phyloP scores from a whole-genome alignment of 1,140 invertebrate species.

The Metaphire vulgaris region DNA sequence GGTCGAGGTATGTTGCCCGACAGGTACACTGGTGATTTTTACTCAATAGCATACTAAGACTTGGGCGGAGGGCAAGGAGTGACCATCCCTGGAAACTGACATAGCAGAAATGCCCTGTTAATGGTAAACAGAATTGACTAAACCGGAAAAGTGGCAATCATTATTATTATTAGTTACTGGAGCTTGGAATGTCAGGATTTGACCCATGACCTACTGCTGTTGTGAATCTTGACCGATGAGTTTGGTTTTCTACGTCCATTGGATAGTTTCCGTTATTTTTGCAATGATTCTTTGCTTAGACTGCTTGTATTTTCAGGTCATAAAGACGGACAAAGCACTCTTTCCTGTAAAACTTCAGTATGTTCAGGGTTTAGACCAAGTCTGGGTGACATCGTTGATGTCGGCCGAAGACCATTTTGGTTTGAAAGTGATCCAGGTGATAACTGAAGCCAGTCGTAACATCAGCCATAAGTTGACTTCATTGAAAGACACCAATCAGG shows the following conservation, averaged over 20 bases:
- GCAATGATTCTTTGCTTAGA: no score
- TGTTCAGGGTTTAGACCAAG: constrained; percentile 67
- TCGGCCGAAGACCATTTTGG: constrained; percentile 56
- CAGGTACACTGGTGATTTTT: no score
- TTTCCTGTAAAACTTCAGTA: constrained; percentile 65
- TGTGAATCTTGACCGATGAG: not conserved
- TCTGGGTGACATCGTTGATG: constrained; percentile 72
- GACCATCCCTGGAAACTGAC: not conserved
- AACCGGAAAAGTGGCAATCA: not conserved
- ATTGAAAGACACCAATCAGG: not conserved
- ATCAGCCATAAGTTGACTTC: not conserved
- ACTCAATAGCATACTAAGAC: no score
- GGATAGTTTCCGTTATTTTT: not conserved
- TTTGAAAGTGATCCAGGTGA: constrained; percentile 52
- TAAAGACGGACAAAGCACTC: constrained; percentile 64
- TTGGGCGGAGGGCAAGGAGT: not conserved
- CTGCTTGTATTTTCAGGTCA: constrained; percentile 59
- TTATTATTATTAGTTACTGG: not conserved
- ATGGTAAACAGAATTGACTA: not conserved
- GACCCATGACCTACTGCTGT: not conserved
- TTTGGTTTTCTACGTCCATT: no score
- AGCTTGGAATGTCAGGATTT: not conserved
- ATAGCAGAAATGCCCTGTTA: not conserved
- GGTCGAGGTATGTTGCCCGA: constrained; percentile 44
- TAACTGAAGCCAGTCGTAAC: not conserved